phyloP scores from a whole-genome alignment of 2,797 vertebrate genomes.

The Lerista edwardsae region DNA sequence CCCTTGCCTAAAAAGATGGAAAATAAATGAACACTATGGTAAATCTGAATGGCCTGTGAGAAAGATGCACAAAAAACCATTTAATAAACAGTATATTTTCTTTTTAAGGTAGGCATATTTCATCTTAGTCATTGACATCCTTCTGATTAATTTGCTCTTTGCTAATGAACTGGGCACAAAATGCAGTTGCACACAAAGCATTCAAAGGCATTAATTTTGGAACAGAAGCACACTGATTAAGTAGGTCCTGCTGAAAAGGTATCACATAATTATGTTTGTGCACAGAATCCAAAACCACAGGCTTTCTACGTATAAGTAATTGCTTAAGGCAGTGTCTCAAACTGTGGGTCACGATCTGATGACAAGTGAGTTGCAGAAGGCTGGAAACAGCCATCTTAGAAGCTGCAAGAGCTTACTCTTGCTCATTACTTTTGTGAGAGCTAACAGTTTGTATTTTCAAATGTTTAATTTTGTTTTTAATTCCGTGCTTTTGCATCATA shows the following conservation, averaged over 20 bases:
- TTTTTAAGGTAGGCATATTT: conserved; percentile 47
- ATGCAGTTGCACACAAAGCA: neutral
- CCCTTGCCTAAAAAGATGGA: conserved; percentile 11
- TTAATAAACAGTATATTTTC: conserved; percentile 50
- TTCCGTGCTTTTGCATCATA: too few relatives aligned
- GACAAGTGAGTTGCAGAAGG: too few relatives aligned
- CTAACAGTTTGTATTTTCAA: too few relatives aligned
- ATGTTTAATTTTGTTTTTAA: too few relatives aligned
- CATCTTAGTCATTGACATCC: conserved; percentile 47
- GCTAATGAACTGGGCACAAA: conserved; percentile 43
- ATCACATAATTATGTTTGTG: conserved; percentile 30
- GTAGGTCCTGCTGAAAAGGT: conserved; percentile 38
- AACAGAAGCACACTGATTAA: conserved; percentile 34
- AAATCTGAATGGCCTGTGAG: neutral
- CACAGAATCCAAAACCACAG: conserved; percentile 36
- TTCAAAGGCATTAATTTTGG: conserved; percentile 39
- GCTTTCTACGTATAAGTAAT: neutral
- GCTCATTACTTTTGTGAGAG: too few relatives aligned
- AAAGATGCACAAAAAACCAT: neutral
- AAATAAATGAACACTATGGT: conserved; percentile 14
- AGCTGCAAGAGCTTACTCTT: too few relatives aligned
- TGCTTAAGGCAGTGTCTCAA: too few relatives aligned
- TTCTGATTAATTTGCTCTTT: conserved; percentile 52
- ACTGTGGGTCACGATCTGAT: too few relatives aligned
- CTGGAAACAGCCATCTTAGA: too few relatives aligned